phyloP scores from a whole-genome alignment of 2,797 vertebrate genomes.

The Carapus acus region DNA sequence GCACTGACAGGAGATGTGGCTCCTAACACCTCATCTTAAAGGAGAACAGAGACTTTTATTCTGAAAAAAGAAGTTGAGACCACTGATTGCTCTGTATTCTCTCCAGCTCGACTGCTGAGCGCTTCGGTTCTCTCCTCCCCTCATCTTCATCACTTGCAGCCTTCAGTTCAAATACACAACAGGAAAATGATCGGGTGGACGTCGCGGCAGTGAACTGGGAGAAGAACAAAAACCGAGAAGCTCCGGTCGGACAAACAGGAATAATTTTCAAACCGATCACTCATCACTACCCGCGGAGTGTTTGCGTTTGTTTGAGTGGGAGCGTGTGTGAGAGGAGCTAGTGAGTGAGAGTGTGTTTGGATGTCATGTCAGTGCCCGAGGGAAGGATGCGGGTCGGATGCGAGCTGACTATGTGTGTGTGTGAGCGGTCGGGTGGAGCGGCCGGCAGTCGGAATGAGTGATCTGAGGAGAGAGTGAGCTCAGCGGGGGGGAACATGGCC shows the following conservation, averaged over 20 bases:
- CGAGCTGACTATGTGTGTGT: constrained; percentile 53
- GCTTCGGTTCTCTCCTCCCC: constrained; percentile 1
- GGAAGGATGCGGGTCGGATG: constrained; percentile 62
- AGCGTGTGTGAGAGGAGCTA: no score
- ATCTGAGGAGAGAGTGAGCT: constrained; percentile 54
- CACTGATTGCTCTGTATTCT: not conserved
- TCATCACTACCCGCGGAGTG: constrained; percentile 43
- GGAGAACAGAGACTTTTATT: constrained; percentile 56
- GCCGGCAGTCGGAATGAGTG: constrained; percentile 63
- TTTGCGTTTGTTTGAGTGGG: constrained; percentile 6
- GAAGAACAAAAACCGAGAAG: constrained; percentile 44
- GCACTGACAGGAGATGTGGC: no score
- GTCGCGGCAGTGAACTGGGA: constrained; percentile 49
- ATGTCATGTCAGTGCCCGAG: constrained; percentile 58
- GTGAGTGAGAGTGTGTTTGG: constrained; percentile 24
- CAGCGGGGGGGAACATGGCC: constrained; percentile 69
- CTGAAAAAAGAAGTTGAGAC: constrained; percentile 32
- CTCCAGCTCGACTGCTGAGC: constrained; percentile 38
- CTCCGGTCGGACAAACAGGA: constrained; percentile 51
- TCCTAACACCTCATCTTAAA: no score
- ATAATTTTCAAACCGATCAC: constrained; percentile 34
- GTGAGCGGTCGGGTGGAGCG: constrained; percentile 62
- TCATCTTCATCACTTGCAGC: constrained; percentile 52
- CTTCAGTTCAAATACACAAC: constrained; percentile 59
- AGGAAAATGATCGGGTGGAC: constrained; percentile 50